Evolutionary conservation across 1,140 invertebrate genomes (phyloP).

Genomic region (Polyergus mexicanus): DNA sequence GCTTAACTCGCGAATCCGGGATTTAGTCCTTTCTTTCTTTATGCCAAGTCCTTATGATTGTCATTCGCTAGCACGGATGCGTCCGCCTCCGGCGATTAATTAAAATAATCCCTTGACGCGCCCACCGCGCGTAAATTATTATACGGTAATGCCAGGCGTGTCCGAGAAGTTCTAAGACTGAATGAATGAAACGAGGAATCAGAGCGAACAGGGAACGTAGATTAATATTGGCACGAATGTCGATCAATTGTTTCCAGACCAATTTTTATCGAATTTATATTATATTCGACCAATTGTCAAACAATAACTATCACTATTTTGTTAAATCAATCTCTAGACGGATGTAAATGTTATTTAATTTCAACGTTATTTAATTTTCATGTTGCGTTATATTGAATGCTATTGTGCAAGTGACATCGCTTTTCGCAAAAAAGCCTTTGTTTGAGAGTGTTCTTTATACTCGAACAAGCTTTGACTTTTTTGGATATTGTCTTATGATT

Average conservation of each 20-base stretch:
- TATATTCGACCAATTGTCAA: constrained; percentile 20
- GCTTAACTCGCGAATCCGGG: constrained; percentile 56
- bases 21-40: neutral
- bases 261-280: constrained; percentile 35
- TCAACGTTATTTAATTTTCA: constrained; percentile 47
- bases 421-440: constrained; percentile 24
- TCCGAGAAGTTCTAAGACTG: constrained; percentile 13
- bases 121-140: constrained; percentile 37
- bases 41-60: constrained; percentile 30
- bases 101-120: constrained; percentile 26
- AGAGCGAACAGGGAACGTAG: neutral
- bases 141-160: neutral
- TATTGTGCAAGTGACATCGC: neutral
- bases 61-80: neutral
- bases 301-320: constrained; percentile 20
- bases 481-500: neutral
- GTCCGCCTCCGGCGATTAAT: constrained; percentile 29
- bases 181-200: constrained; percentile 38
- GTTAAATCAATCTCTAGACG: constrained; percentile 31
- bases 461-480: neutral
- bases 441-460: constrained; percentile 9
- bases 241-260: constrained; percentile 45
- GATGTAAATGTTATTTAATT: constrained; percentile 22
- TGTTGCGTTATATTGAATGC: constrained; percentile 7
- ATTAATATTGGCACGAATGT: constrained; percentile 51